Base-by-base conservation (phyloP, 2,797 vertebrate species). In the Gymnocypris eckloni region DNA sequence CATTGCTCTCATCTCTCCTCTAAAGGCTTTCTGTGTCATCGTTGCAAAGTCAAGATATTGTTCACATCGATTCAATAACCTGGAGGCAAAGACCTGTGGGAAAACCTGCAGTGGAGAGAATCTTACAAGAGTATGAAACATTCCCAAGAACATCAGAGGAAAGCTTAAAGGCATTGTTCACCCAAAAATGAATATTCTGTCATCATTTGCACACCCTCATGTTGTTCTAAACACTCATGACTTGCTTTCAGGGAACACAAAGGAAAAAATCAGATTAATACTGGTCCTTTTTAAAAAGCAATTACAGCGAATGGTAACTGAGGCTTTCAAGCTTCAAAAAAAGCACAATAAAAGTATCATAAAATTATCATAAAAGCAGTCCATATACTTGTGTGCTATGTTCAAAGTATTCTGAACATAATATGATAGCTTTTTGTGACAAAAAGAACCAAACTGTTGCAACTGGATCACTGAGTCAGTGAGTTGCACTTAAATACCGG, bases 51-150 rank as follows among this genome's bases (percentile, higher is more conserved):
- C 54, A 59, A 66, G 78, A 86, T 86, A 80, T 75, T 86, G 78
- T 73, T 80, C 89, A 87, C 52, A 73, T 79, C 66, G 85, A 91
- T 90, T 88, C 87, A 92, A 92, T 87, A 90, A 88, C 90, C 82
- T 78, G 87, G 39, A 81, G 87, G 84, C 77, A 83, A 87, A 83
- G 76, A 86, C 54, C 76, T 61, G 39, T 54, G 75, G 45, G 81
- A 81, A 86, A 37, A 77, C 66, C 54, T 37, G 39, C 43, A 43
- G 43, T 48, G 72, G 45, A 75, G 79, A 79, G 54, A 28, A 54
- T 85, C 25, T 43, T 71, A 13, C 84, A 71, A 71, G 76, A 81
- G 73, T 71, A 66, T 75, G 64, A 45, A 77, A 50, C 33, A 33
- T 79, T 85, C 76, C 64, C 37, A 12, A 64, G 37, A 18, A 28